Evolutionary conservation across 2,113 vertebrate genomes (phyloP), one percentile per base, ranked within the genome.

Genomic region (Argyrosomus japonicus): DNA sequence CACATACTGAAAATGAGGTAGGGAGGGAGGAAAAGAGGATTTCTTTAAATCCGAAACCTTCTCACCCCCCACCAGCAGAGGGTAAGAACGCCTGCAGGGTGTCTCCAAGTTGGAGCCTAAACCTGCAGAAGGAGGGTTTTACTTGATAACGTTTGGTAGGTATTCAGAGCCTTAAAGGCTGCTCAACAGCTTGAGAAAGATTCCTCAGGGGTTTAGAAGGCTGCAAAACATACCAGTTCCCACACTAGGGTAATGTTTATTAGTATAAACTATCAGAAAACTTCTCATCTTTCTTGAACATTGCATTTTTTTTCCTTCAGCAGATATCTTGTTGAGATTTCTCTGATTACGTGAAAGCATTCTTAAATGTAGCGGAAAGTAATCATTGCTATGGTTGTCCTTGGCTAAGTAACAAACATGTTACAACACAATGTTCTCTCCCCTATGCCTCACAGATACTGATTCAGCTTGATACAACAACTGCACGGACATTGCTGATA

Each of bases 31-130:
- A 77, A 75, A 77, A 74, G 64, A 75, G 74, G 71, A 81, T 85
- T 88, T 81, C 78, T 68, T 53, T 3, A 76, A 89, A 87, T 79
- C 77, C 57, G 4, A 67, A 50, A 77, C 53, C 63, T 27, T 60
- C 60, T 69, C 17, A 9, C 43, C 69, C 69, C 40, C 73, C 23
- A 67, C 4, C 53, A 53, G 25, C 63, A 53, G 50, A 68, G 47
- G 27, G 9, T 77, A 77, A 79, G 43, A 70, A 77, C 0, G 13
- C 68, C 85, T 80, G 65, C 76, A 78, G 77, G 82, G 71, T 61
- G 63, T 74, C 63, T 68, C 13, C 12, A 45, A 76, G 50, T 51
- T 48, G 56, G n/a, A 80, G 54, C 67, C 50, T 36, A 27, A 70
- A 54, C 64, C 54, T 47, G 63, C 21, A 53, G 10, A 72, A 53